Base-by-base conservation (phyloP, 2,888 invertebrate species). In the Chymomyza fuscimana region DNA sequence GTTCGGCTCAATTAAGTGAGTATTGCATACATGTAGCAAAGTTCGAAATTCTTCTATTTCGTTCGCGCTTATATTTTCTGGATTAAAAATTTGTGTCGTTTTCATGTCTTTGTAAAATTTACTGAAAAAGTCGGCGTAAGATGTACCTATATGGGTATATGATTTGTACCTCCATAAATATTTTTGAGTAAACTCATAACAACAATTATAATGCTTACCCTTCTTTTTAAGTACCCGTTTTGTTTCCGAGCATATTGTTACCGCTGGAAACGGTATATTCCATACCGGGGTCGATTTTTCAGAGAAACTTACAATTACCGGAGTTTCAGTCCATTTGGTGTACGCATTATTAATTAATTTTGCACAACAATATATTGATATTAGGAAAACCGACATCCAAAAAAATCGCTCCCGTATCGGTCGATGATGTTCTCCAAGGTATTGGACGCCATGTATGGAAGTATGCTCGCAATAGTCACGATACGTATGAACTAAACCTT, bases 221-320 rank as follows among this genome's bases (percentile, higher is more conserved):
- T 78, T 65, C 5, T 62, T 63, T 50, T 86, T 81, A 0, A 87
- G 65, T 0, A 87, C 75, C 29, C 90, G 83, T 52, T 91, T 91
- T 1, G 89, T 91, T 73, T 91, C 91, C 15, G 91, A 90, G 64
- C 91, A 91, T 29, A 91, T 88, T 19, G 91, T 91, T 15, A 91
- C 81, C 4, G 91, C 91, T 32, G 91, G 91, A 69, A 91, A 91
- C 1, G 91, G 91, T 69, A 91, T 91, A 65, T 82, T 89, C 91
- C 90, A 91, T 0, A 91, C 89, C 3, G 91, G 90, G 4, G 95
- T 95, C 0, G 95, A 94, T 69, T 94, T 94, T 89, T 95, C 94
- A 0, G 95, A 95, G 87, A 95, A 95, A 83, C 95, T 95, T 2
- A 95, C 95, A 67, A 95, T 94, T 1, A 95, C 95, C 0, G 95